Base-by-base conservation (phyloP, 2,888 invertebrate species). In the Biston betularia region DNA sequence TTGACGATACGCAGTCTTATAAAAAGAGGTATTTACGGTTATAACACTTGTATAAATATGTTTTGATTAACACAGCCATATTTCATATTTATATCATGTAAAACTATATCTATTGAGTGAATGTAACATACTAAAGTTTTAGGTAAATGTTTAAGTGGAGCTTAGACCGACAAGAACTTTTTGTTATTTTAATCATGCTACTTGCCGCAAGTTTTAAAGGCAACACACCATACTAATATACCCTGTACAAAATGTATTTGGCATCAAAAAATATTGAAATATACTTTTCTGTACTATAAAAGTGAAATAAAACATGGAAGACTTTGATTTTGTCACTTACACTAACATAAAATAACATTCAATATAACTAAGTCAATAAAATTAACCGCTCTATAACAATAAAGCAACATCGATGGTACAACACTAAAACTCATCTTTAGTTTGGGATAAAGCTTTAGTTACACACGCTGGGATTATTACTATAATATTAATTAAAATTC, bases 1-100 rank as follows among this genome's bases (percentile, higher is more conserved):
- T 81, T 85, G 82, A 82, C 79, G 80, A 79, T 80, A 80, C 80
- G 82, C 88, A 90, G 89, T 89, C 87, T 89, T 89, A 81, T 82
- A 83, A 83, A 89, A 88, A 89, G 93, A 93, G 93, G 93, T 93
- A 93, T 88, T 89, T 84, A 86, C 82, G 93, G 93, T 92, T 89
- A 79, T 86, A 85, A 83, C 79, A 78, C 79, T 84, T 82, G 84
- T 83, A 86, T 59, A 89, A 87, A 89, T 90, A 89, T 85, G 80
- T 89, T 91, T 93, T 90, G 92, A 92, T 89, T 85, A 89, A 89
- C 93, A 93, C 93, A 93, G 93, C 93, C 93, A 92, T 90, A 85
- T 88, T 87, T 88, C 86, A 82, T 84, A 81, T 71, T 72, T 73
- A 77, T 79, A 82, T 77, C 74, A 75, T 80, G 78, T 80, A 78